These are phyloP conservation scores for Callospermophilus lateralis DNA, from an alignment of 2,113 vertebrate genomes.

Conservation along the genomic window DNA sequence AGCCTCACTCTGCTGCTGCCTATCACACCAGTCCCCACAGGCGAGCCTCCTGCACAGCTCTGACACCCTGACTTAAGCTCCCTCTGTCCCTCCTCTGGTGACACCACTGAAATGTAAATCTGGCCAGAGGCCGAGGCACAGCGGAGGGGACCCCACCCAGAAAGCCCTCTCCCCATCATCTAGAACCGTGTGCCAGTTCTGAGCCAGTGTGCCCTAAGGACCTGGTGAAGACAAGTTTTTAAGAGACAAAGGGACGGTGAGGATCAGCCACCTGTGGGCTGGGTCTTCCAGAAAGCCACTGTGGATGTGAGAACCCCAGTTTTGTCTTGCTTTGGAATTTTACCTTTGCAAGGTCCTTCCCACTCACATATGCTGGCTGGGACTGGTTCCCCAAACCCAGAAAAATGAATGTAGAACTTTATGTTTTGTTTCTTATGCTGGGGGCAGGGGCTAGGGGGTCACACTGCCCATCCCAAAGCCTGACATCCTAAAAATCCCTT, in stretches of 20 bases:
- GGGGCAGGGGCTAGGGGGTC: not conserved
- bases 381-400: not conserved
- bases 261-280: not conserved
- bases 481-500: not conserved
- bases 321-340: not conserved
- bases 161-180: not conserved
- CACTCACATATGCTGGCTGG: not conserved
- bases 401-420: not conserved
- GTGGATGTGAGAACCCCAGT: not conserved
- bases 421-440: not conserved
- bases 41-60: not conserved
- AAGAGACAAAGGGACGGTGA: not conserved
- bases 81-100: not conserved
- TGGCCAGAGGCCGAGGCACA: not conserved
- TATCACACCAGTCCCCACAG: not conserved
- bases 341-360: not conserved
- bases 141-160: not conserved
- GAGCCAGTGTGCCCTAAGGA: not conserved
- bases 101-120: not conserved
- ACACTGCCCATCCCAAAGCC: not conserved
- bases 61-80: rapidly evolving
- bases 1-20: rapidly evolving
- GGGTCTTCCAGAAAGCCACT: not conserved
- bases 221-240: not conserved
- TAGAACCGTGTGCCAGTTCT: not conserved